Base-by-base conservation (phyloP, 1,140 invertebrate genomes). In the Bombus waltoni region DNA sequence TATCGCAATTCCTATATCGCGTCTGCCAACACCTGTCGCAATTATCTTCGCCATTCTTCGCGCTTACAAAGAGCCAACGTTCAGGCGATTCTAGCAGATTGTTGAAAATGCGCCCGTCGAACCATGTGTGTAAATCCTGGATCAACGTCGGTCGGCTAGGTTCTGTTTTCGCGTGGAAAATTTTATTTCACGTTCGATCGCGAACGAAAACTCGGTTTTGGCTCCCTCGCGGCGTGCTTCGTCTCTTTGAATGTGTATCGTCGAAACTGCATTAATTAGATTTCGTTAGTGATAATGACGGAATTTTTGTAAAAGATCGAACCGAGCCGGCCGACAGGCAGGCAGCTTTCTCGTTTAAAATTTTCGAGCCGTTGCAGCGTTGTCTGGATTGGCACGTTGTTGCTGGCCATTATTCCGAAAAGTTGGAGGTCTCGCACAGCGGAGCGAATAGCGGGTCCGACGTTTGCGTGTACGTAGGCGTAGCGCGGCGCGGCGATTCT, bases 161-260 rank as follows among this genome's bases (percentile, higher is more conserved):
- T 35, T 28, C 15, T 28, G 38, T 81, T 71, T 57, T 71, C 78
- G 2, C 66, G 44, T 70, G 32, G 35, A 22, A 40, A 57, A 81
- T 71, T 71, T 70, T 81, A 81, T 81, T 81, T 81, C 44, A 35
- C 66, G 66, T 81, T 81, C 28, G 78, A 81, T 71, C 66, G 65
- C 65, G 42, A 80, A 47, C 65, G 32, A 32, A 32, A 68, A 44
- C 44, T 32, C 44, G 32, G 18, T 47, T 68, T 9, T 13, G 44
- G 4, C 70, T 53, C 18, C 18, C 35, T 13, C 68, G 35, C n/a
- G 62, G 13, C 47, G 18, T 53, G 3, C 28, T 13, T 32, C 13
- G n/a, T 1, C n/a, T 32, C 62, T 66, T 13, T 70, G 71, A 65
- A 74, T 82, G 74, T 82, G 74, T 82, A 74, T 82, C 57, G 71